These are phyloP conservation scores for Tetrax tetrax DNA, from an alignment of 2,113 vertebrate species.

Conservation along the genomic window DNA sequence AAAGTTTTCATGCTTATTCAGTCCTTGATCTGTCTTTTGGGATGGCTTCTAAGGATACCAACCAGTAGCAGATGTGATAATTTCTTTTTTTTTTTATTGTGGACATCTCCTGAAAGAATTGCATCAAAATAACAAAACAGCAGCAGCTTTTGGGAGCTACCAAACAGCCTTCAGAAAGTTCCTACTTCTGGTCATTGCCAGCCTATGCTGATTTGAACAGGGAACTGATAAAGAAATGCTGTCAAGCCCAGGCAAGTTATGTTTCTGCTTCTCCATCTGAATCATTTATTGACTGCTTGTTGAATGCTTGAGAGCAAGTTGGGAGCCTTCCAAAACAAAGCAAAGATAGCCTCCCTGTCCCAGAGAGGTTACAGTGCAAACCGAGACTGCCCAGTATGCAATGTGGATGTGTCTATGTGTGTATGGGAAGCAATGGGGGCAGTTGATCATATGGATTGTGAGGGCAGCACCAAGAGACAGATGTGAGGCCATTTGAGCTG, in stretches of 20 bases:
- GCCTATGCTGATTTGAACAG: conserved; percentile 36
- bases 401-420: too few relatives aligned
- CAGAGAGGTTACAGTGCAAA: conserved; percentile 2
- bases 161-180: background rate
- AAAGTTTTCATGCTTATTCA: conserved; percentile 42
- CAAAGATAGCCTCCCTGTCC: conserved; percentile 37
- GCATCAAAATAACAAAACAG: conserved; percentile 18
- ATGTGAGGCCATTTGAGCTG: background rate
- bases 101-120: conserved; percentile 4
- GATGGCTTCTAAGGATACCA: conserved; percentile 51
- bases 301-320: conserved; percentile 50
- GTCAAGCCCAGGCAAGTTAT: conserved; percentile 35
- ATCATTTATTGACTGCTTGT: conserved; percentile 52
- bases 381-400: background rate
- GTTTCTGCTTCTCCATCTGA: conserved; percentile 56
- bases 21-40: conserved; percentile 42
- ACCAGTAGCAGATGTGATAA: conserved; percentile 43
- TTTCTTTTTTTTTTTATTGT: background rate
- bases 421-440: background rate
- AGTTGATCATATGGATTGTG: background rate
- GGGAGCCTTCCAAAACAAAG: conserved; percentile 53
- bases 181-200: background rate
- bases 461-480: background rate
- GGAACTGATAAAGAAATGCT: conserved; percentile 49
- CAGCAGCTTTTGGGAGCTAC: background rate